Percentiles rank a stretch among this genome's conserved stretches.
phyloP scores from a whole-genome alignment of 92 coral and sea anemone species.

The Metridium senile region DNA sequence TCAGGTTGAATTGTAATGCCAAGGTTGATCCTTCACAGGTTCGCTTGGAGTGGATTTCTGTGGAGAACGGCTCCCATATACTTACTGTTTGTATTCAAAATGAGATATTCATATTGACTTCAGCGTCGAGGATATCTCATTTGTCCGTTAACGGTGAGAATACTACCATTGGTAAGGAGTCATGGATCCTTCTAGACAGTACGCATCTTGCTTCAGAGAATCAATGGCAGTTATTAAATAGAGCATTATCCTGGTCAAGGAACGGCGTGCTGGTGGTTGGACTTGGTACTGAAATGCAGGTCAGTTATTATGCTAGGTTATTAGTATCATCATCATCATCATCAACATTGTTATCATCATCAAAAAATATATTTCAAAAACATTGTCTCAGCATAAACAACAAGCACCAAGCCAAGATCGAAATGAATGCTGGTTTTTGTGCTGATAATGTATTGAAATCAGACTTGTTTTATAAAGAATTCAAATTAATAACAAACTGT shows the following conservation, averaged over 20 bases:
- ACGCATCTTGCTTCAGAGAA: constrained; percentile 84
- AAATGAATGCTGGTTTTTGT: too few species aligned
- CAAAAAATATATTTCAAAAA: too few species aligned
- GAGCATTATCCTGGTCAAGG: constrained; percentile 90
- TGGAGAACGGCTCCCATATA: constrained; percentile 88
- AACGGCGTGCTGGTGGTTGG: constrained; percentile 97
- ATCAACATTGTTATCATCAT: neutral
- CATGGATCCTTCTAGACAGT: constrained; percentile 84
- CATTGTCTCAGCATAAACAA: too few species aligned
- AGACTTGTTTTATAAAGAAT: too few species aligned
- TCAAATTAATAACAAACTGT: too few species aligned
- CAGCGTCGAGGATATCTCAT: constrained; percentile 75
- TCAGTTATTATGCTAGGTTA: too few species aligned
- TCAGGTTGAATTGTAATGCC: constrained; percentile 65
- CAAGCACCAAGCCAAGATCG: too few species aligned
- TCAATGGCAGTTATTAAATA: constrained; percentile 83
- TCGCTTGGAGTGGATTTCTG: constrained; percentile 92
- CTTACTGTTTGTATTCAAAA: constrained; percentile 82
- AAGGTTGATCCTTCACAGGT: constrained; percentile 69
- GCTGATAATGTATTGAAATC: too few species aligned
- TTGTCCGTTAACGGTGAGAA: constrained; percentile 66
- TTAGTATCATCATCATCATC: neutral
- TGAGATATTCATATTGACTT: constrained; percentile 79
- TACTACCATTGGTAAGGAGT: constrained; percentile 61
- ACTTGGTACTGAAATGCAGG: constrained; percentile 93